phyloP scores from a whole-genome alignment of 2,113 vertebrate genomes.

The Phainopepla nitens region DNA sequence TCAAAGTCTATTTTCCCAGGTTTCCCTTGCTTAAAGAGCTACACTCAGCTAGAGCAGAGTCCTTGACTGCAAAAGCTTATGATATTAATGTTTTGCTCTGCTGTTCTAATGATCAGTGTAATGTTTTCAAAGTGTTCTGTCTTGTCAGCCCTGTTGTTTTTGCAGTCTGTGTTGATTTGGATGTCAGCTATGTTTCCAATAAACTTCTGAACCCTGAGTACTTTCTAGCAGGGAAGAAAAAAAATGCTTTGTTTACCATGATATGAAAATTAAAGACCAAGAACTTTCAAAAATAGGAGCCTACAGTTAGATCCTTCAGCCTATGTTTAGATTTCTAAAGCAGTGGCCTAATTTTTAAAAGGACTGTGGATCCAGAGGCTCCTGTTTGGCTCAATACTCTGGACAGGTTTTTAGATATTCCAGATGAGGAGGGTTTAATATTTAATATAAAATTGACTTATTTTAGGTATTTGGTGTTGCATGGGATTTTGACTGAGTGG shows the following conservation, averaged over 20 bases:
- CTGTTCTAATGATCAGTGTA: conserved; percentile 60
- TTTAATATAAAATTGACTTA: neutral
- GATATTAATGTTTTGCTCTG: conserved; percentile 61
- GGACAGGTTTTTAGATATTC: neutral
- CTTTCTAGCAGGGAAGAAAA: conserved; percentile 45
- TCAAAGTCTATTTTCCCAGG: conserved; percentile 45
- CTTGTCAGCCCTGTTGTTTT: conserved; percentile 61
- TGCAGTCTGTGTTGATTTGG: conserved; percentile 61
- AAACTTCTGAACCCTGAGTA: conserved; percentile 57
- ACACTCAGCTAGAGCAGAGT: conserved; percentile 2
- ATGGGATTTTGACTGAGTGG: neutral
- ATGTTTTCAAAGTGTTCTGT: conserved; percentile 59
- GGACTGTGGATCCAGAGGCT: neutral
- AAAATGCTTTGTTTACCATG: conserved; percentile 22
- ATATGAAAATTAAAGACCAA: conserved; percentile 45
- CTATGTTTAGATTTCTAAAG: neutral
- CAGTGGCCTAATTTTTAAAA: neutral
- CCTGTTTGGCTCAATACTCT: neutral
- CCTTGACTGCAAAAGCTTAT: conserved; percentile 33
- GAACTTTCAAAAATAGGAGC: conserved; percentile 13
- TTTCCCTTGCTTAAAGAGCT: conserved; percentile 2
- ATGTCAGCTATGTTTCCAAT: conserved; percentile 60
- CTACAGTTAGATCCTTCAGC: neutral
- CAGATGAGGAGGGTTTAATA: neutral
- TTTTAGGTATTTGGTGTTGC: neutral